Evolutionary conservation across 2,888 invertebrate species (phyloP).

Genomic region (Andrena marginata): DNA sequence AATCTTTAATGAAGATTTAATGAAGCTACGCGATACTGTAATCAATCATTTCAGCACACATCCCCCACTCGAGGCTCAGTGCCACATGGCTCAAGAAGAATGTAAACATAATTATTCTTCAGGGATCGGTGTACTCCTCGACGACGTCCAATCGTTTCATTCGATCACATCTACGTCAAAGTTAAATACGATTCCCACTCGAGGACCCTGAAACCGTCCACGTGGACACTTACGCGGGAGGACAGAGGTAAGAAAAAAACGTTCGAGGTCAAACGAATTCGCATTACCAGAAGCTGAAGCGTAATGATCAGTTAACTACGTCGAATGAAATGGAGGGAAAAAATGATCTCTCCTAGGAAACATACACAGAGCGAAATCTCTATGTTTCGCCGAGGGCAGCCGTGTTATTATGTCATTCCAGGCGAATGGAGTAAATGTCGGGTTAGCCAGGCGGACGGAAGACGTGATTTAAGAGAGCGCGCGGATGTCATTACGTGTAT

Average conservation of each 20-base stretch:
- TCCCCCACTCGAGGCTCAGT: neutral
- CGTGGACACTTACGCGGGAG: neutral
- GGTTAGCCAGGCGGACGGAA: slow-evolving; percentile 59
- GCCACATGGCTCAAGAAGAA: slow-evolving; percentile 7
- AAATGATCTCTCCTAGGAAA: slow-evolving; percentile 40
- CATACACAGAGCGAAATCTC: slow-evolving; percentile 27
- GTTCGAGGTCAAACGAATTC: slow-evolving; percentile 46
- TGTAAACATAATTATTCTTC: slow-evolving; percentile 11
- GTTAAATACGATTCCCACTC: neutral
- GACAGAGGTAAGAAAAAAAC: neutral
- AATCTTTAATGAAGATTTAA: neutral
- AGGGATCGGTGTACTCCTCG: neutral
- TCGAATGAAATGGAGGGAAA: slow-evolving; percentile 6
- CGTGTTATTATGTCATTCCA: slow-evolving; percentile 73
- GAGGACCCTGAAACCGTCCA: neutral
- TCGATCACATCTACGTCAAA: neutral
- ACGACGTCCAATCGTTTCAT: neutral
- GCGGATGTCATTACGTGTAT: slow-evolving; percentile 68
- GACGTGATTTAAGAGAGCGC: slow-evolving; percentile 63
- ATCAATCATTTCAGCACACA: neutral
- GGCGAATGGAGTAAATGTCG: slow-evolving; percentile 54
- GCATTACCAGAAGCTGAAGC: slow-evolving; percentile 45
- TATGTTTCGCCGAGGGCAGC: slow-evolving; percentile 48
- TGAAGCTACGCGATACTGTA: neutral
- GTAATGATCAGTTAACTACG: slow-evolving; percentile 64